A percentile compares a stretch with the other conserved stretches of the same genome.
Evolutionary conservation across 2,888 invertebrate species (phyloP).

Genomic region (Agonum fuliginosum): DNA sequence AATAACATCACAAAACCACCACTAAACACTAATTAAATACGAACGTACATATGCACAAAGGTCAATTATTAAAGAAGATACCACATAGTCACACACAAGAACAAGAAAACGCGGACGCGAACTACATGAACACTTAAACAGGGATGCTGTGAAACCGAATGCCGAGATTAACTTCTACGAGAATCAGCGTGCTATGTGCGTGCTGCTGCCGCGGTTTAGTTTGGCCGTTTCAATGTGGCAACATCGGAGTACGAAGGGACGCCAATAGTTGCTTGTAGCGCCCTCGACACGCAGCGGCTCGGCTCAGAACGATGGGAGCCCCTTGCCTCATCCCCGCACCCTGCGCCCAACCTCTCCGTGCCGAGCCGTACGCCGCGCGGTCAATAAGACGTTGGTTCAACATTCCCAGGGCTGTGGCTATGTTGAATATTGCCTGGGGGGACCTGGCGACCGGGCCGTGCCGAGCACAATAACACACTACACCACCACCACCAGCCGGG

Average conservation of each 20-base stretch:
- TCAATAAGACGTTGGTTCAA: slow-evolving; percentile 70
- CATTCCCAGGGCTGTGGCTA: slow-evolving; percentile 68
- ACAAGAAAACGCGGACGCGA: neutral
- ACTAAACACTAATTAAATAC: neutral
- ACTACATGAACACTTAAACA: slow-evolving; percentile 17
- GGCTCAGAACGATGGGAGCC: slow-evolving; percentile 67
- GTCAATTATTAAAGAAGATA: neutral
- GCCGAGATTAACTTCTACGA: slow-evolving; percentile 58
- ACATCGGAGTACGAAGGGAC: slow-evolving; percentile 71
- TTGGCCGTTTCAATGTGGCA: slow-evolving; percentile 71
- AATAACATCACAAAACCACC: neutral
- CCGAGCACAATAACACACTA: slow-evolving; percentile 52
- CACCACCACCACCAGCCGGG: slow-evolving; percentile 29
- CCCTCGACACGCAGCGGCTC: slow-evolving; percentile 67
- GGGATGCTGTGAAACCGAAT: slow-evolving; percentile 63
- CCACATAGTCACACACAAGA: slow-evolving; percentile 14
- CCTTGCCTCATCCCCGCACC: slow-evolving; percentile 69
- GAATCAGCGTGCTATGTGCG: slow-evolving; percentile 61
- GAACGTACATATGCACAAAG: neutral
- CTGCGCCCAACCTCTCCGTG: slow-evolving; percentile 67
- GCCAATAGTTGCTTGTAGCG: slow-evolving; percentile 68
- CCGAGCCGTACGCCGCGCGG: slow-evolving; percentile 67
- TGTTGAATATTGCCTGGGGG: slow-evolving; percentile 66
- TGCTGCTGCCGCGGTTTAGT: slow-evolving; percentile 69
- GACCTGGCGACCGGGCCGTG: slow-evolving; percentile 64